These are phyloP conservation scores for Pseudococcus longispinus DNA, from an alignment of 2,888 invertebrate species.

Conservation along the genomic window DNA sequence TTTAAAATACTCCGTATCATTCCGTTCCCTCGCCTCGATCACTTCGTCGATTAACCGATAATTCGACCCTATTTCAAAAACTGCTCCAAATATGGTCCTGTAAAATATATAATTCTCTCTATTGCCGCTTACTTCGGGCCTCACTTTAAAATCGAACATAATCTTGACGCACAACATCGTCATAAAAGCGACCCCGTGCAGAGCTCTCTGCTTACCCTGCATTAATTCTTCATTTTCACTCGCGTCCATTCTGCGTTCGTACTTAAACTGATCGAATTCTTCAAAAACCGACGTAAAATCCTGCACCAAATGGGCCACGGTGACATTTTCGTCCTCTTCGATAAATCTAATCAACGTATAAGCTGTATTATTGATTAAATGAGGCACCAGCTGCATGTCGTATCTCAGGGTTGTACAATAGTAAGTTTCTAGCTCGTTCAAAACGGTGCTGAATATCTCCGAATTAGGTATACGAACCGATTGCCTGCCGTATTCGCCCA, in stretches of 20 bases:
- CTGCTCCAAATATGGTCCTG: background rate
- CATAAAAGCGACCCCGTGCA: background rate
- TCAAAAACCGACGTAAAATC: background rate
- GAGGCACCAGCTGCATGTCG: background rate
- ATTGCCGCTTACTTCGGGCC: background rate
- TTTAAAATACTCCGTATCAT: background rate
- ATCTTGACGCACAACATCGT: background rate
- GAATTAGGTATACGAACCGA: background rate
- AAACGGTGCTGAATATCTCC: background rate
- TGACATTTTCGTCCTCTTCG: background rate
- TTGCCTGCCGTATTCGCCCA: background rate
- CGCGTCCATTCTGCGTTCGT: background rate
- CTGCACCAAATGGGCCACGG: background rate
- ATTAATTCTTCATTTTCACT: slow-evolving; percentile 8
- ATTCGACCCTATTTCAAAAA: background rate
- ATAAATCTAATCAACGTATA: background rate
- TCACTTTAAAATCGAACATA: background rate
- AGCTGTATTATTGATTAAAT: background rate
- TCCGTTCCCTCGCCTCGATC: background rate
- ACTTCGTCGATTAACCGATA: background rate
- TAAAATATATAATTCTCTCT: background rate
- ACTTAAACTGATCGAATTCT: background rate
- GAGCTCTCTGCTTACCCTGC: background rate
- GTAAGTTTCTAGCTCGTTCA: background rate
- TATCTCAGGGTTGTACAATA: background rate